These are phyloP conservation scores for Aleiodes sp. DNA, from an alignment of 1,140 invertebrate genomes.

Conservation along the genomic window DNA sequence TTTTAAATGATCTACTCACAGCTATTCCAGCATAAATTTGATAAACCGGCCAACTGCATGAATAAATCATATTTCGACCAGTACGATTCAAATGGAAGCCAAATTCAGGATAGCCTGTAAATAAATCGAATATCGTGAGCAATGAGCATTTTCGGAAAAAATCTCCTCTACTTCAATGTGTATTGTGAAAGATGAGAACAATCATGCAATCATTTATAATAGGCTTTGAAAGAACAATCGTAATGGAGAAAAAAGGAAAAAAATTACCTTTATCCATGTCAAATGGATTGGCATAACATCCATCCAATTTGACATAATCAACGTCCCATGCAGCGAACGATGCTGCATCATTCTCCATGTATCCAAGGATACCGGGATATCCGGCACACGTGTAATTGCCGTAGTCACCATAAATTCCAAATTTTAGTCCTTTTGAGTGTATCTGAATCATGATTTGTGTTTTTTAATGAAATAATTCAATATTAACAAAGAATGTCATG, in stretches of 20 bases:
- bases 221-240: background rate
- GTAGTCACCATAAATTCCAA: constrained; percentile 97
- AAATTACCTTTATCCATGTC: constrained; percentile 80
- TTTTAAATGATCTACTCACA: constrained; percentile 64
- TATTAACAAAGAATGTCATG: constrained; percentile 9
- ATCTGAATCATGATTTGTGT: constrained; percentile 71
- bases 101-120: constrained; percentile 88
- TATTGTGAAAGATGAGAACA: constrained; percentile 12
- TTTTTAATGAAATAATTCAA: constrained; percentile 22
- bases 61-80: constrained; percentile 93
- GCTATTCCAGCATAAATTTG: constrained; percentile 87
- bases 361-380: constrained; percentile 91
- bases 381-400: constrained; percentile 95
- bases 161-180: no score
- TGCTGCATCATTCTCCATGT: constrained; percentile 85
- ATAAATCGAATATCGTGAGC: constrained; percentile 27
- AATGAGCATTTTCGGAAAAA: no score
- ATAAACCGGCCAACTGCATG: constrained; percentile 97
- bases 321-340: constrained; percentile 97
- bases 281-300: constrained; percentile 86
- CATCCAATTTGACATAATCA: constrained; percentile 96
- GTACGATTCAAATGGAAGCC: constrained; percentile 87
- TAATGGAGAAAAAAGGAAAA: background rate
- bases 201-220: constrained; percentile 17
- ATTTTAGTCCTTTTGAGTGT: constrained; percentile 92